Base-by-base conservation (phyloP, 2,113 vertebrate genomes). In the Miniopterus natalensis region DNA sequence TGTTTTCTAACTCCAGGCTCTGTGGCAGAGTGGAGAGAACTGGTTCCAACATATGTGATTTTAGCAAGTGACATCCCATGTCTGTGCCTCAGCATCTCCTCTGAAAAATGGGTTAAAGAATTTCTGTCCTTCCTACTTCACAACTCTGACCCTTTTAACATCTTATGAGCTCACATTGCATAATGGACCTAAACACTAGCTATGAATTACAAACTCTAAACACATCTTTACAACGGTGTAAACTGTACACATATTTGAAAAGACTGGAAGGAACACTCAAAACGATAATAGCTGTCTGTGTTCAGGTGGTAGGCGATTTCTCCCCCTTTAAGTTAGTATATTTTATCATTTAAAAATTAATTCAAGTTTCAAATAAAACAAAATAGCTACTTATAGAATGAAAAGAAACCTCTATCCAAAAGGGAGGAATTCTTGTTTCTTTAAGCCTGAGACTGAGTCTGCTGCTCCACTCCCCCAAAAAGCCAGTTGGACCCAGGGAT, bases 281-380 rank as follows among this genome's bases (percentile, higher is more conserved):
- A 68, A 68, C 20, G 17, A 8, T 90, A 36, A 84, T 1, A 87
- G n/a, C 55, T 29, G 2, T 55, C 70, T 49, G 7, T 36, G 25
- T 63, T 79, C 61, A 75, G 45, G 40, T 27, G 42, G 45, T 65
- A 84, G 45, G 21, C 59, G 65, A 23, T 42, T 27, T n/a, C 5
- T 40, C 40, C 23, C 4, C 17, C 27, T 12, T 84, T 87, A 75
- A 79, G 53, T 51, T 87, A 71, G n/a, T 70, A 27, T 75, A 65
- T 59, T 87, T 84, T 59, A 83, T 77, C 47, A 71, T 75, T 88
- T 80, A 53, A 81, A 70, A 90, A 25, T 65, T 57, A 88, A 94
- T 84, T 86, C 53, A 66, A 68, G n/a, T 63, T 70, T 80, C 81
- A 92, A 40, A 86, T 80, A 66, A 79, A 92, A 95, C 21, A 45